phyloP scores from a whole-genome alignment of 2,797 vertebrate genomes.

The Sternotherus odoratus region DNA sequence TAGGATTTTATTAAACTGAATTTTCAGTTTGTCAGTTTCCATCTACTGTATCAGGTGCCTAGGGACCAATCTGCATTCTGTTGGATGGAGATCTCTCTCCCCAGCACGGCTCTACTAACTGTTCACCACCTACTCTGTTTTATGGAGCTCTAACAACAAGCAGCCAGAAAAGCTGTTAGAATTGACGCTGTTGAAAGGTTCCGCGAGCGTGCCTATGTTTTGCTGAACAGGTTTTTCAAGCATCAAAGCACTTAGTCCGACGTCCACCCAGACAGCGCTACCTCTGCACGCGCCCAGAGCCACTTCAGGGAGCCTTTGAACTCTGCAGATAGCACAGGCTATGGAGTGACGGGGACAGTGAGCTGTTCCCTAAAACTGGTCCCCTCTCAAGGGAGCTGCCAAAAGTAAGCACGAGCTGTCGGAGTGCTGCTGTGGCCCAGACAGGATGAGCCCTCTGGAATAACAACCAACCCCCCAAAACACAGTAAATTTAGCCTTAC shows the following conservation, averaged over 20 bases:
- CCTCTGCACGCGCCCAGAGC: background rate
- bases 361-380: background rate
- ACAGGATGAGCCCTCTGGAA: background rate
- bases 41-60: constrained; percentile 1
- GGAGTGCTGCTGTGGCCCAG: background rate
- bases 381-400: background rate
- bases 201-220: background rate
- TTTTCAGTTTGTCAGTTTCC: constrained; percentile 57
- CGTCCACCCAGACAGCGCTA: background rate
- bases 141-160: background rate
- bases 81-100: constrained; percentile 8
- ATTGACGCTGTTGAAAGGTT: background rate
- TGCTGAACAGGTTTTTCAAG: background rate
- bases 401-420: background rate
- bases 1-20: constrained; percentile 31
- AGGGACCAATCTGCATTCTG: constrained; percentile 32
- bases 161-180: background rate
- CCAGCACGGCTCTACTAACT: accelerated
- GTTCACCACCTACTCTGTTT: accelerated
- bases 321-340: background rate
- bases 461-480: background rate
- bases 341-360: too few relatives aligned
- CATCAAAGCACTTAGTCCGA: background rate
- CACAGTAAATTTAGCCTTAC: background rate
- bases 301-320: background rate